A percentile compares a stretch with the other conserved stretches of the same genome.
phyloP scores from a whole-genome alignment of 2,888 invertebrate genomes.

The Nezara viridula region DNA sequence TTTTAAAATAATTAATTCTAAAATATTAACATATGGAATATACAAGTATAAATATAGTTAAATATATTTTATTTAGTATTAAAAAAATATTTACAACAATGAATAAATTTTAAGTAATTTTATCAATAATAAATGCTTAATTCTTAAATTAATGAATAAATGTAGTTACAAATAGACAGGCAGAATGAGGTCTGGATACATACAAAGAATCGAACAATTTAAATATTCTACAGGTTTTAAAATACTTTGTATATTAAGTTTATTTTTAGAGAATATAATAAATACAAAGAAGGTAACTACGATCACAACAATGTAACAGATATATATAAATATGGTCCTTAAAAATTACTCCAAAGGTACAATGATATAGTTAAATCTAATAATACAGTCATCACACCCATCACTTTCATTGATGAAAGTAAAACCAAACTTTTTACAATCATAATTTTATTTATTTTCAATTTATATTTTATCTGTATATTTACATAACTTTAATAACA shows the following conservation, averaged over 20 bases:
- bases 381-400: background rate
- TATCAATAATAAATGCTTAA: conserved; percentile 28
- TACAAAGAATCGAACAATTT: background rate
- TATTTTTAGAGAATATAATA: conserved; percentile 23
- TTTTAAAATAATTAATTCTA: conserved; percentile 7
- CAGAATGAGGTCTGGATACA: background rate
- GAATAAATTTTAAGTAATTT: background rate
- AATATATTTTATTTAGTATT: background rate
- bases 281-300: conserved; percentile 37
- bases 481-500: background rate
- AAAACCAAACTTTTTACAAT: background rate
- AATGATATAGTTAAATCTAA: background rate
- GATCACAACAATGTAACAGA: background rate
- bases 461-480: background rate
- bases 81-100: background rate
- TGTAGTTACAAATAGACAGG: background rate
- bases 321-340: conserved; percentile 53
- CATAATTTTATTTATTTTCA: background rate
- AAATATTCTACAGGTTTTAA: background rate
- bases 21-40: background rate
- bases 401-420: background rate
- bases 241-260: background rate
- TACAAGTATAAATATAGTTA: background rate
- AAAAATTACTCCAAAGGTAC: conserved; percentile 47
- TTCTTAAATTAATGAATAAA: conserved; percentile 14